These are phyloP conservation scores for Mobula birostris DNA, from an alignment of 2,113 vertebrate genomes.

Conservation along the genomic window DNA sequence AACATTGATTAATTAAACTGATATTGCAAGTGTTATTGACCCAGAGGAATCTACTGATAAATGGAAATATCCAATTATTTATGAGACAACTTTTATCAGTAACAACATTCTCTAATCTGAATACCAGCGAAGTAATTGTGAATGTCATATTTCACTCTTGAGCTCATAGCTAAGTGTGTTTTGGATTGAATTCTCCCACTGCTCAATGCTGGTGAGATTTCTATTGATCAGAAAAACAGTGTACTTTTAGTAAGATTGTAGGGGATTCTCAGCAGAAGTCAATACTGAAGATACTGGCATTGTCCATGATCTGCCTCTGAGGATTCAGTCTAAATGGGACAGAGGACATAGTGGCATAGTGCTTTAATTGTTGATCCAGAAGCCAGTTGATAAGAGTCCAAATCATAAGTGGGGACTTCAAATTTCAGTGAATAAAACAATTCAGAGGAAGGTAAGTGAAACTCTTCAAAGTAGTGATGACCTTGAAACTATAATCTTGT, in stretches of 20 bases:
- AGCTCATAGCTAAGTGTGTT: background rate
- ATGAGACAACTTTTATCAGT: background rate
- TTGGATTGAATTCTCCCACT: background rate
- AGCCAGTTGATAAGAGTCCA: too few species aligned
- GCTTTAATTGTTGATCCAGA: too few species aligned
- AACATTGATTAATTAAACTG: background rate
- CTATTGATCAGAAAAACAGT: background rate
- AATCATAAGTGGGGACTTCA: too few species aligned
- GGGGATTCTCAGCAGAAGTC: too few species aligned
- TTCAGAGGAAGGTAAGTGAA: too few species aligned
- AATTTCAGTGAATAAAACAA: too few species aligned
- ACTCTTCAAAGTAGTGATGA: too few species aligned
- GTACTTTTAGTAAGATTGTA: background rate
- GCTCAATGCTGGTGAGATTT: background rate
- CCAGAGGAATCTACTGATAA: background rate
- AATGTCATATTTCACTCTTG: background rate
- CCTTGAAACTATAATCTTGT: too few species aligned
- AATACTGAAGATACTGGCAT: too few species aligned
- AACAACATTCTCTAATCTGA: background rate
- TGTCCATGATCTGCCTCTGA: too few species aligned
- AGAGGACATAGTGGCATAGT: too few species aligned
- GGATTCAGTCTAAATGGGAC: too few species aligned
- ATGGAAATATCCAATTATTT: background rate
- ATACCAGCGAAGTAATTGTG: background rate
- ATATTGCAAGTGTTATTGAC: background rate